Conservation (phyloP, 2,113 vertebrate species). For the Henicopernis longicauda region DNA sequence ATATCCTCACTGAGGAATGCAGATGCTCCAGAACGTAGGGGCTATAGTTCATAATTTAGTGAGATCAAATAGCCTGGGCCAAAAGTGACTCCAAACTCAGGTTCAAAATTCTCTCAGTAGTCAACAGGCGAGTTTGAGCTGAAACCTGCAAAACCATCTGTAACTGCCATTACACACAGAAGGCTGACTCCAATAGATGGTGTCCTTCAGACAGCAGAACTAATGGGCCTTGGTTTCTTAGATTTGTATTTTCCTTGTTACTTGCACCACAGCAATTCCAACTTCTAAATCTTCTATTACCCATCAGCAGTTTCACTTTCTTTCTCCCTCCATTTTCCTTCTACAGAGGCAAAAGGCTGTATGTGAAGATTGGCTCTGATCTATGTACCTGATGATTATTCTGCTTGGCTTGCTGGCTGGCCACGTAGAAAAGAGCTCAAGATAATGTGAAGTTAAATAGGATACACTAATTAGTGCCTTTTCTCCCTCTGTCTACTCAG, state of each 20-base stretch:
- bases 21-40: background rate
- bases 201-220: background rate
- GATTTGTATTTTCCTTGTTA: background rate
- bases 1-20: background rate
- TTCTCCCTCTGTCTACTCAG: no score
- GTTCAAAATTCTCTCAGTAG: background rate
- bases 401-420: background rate
- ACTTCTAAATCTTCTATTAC: background rate
- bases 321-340: background rate
- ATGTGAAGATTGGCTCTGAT: background rate
- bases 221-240: background rate
- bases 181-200: background rate
- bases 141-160: background rate
- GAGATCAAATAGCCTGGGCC: background rate
- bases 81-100: background rate
- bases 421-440: background rate
- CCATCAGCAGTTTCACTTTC: background rate
- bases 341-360: background rate
- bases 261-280: background rate
- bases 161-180: background rate
- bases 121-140: background rate
- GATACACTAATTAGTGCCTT: no score
- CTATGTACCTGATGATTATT: background rate
- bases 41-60: background rate
- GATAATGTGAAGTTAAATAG: background rate